Base-by-base conservation (phyloP, 2,888 invertebrate genomes). In the Caenorhabditis panamensis region DNA sequence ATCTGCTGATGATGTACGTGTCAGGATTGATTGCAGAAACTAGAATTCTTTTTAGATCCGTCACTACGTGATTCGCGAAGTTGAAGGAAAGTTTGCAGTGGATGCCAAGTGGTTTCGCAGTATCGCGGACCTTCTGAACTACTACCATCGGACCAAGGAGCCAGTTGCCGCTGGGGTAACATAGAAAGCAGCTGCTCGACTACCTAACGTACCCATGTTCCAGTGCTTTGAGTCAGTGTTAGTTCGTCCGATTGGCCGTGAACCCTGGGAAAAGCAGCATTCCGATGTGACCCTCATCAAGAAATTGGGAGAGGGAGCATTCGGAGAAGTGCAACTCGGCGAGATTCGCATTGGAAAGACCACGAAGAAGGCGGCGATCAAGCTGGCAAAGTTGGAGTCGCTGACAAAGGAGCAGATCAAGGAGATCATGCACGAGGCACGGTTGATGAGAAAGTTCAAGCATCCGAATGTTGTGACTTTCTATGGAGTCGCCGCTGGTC, bases 231-330 rank as follows among this genome's bases (percentile, higher is more conserved):
- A 77, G 13, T 49, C 76, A 0, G 54, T 84, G 11, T 49, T 87
- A 2, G 59, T 67, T 24, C 64, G 63, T 24, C 82, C 86, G 11
- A 77, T 87, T 26, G 63, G 58, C 1, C 73, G 85, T 1, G 86
- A 86, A 64, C 49, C 56, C 6, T 88, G 88, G 87, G 88, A 88
- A 54, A 82, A 83, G 18, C 56, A 64, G 4, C 88, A 88, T 58
- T 82, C 82, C 3, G 84, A 88, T 51, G 84, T 88, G 75, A 73
- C 67, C n/a, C 58, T 82, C 9, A 79, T 80, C 31, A 88, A 86
- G 71, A 87, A 87, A 73, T 67, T 88, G 22, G 88, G 88, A 5
- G 88, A 87, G 66, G 86, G 88, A 24, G 88, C 88, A 8, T 88
- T 88, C 63, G 88, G 88, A 44, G 88, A 88, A 58, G 88, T 88